These are phyloP conservation scores for Chrysemys picta DNA, from an alignment of 2,113 vertebrate species.

Conservation along the genomic window DNA sequence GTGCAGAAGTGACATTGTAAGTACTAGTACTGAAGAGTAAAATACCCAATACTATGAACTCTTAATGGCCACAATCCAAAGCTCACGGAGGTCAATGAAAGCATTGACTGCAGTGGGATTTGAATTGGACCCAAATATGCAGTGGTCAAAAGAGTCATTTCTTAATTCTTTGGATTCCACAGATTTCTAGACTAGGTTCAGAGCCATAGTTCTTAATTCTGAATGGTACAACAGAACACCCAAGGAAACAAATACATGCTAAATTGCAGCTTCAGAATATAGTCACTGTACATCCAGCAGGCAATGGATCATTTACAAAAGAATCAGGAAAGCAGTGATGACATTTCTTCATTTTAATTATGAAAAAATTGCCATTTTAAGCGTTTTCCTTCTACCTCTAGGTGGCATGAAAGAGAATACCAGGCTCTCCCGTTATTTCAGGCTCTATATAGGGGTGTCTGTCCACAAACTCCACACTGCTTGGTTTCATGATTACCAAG, in stretches of 20 bases:
- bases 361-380: neutral
- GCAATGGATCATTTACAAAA: neutral
- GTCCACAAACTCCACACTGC: too few species aligned
- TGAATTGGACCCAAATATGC: neutral
- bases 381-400: too few species aligned
- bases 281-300: neutral
- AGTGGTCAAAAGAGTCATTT: neutral
- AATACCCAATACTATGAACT: neutral
- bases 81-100: neutral
- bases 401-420: too few species aligned
- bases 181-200: neutral
- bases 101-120: neutral
- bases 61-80: neutral
- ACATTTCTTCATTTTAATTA: neutral
- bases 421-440: too few species aligned
- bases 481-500: too few species aligned
- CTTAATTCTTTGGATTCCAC: neutral
- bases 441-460: too few species aligned
- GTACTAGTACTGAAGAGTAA: neutral
- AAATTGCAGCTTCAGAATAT: neutral
- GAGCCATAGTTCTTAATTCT: neutral
- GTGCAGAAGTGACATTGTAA: neutral
- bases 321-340: neutral
- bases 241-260: slow-evolving; percentile 11
- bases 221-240: neutral